These are phyloP conservation scores for Perithous albicinctus DNA, from an alignment of 2,888 invertebrate species.

Conservation along the genomic window DNA sequence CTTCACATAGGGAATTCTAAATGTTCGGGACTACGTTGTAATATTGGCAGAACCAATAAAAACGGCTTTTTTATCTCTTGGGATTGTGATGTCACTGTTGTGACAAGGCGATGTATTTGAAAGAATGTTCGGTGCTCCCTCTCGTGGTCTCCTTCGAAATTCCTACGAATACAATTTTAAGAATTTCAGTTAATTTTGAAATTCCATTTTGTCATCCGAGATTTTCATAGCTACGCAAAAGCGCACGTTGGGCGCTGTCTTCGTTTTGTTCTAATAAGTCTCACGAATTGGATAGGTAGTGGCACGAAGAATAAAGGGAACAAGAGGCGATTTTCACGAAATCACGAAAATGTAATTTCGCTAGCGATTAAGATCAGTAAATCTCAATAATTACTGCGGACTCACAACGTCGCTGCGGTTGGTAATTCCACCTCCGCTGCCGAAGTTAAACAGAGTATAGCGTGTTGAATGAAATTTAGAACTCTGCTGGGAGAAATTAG, in stretches of 20 bases:
- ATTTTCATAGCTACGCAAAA: background rate
- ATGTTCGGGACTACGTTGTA: too few relatives aligned
- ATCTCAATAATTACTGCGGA: constrained; percentile 43
- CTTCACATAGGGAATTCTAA: too few relatives aligned
- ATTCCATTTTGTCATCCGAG: background rate
- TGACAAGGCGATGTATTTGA: background rate
- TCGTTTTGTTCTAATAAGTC: background rate
- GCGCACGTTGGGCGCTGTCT: background rate
- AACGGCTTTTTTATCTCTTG: too few relatives aligned
- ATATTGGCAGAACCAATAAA: too few relatives aligned
- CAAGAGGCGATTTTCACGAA: constrained; percentile 19
- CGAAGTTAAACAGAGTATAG: constrained; percentile 52
- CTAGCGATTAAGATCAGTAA: constrained; percentile 50
- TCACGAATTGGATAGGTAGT: background rate
- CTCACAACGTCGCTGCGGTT: constrained; percentile 1
- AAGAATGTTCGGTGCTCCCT: too few relatives aligned
- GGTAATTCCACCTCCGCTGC: constrained; percentile 20
- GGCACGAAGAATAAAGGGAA: background rate
- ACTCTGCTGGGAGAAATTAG: constrained; percentile 54
- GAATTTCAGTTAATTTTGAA: background rate
- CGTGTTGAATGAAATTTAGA: constrained; percentile 57
- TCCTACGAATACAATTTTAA: background rate
- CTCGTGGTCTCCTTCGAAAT: too few relatives aligned
- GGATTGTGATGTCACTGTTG: too few relatives aligned
- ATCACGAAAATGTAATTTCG: constrained; percentile 55